Evolutionary conservation across 1,140 invertebrate species (phyloP), one percentile per base, ranked within the genome.

Genomic region (Leptonema lineaticorne): DNA sequence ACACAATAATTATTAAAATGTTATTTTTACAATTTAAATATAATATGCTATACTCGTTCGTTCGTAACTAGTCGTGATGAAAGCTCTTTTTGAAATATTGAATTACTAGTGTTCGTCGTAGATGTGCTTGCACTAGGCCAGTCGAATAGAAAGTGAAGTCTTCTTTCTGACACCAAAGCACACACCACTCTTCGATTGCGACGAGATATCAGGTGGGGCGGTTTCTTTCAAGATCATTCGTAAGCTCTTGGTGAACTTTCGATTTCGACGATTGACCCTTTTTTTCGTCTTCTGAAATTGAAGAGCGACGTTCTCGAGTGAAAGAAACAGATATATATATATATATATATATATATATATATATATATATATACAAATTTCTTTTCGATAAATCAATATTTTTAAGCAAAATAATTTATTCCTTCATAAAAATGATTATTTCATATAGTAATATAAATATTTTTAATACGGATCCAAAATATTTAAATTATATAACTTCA

Each of bases 141-240:
- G 62, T 33, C 62, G 29, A 46, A 64, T 64, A 64, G 62, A 64
- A 64, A 64, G 62, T 64, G 62, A 64, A 64, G 45, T 64, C 46
- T 26, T 16, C 50, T 18, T 29, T 45, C 24, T 16, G 18, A 20
- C 18, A 62, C 20, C 59, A 16, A n/a, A 24, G 30, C 37, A 45
- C 59, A 16, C 20, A n/a, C n/a, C n/a, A n/a, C n/a, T n/a, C n/a
- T n/a, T 62, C 24, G 59, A 41, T 33, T 53, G 24, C 57, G 30
- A 37, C 24, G 16, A 45, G 16, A 3, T 29, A 28, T 62, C 24
- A 24, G 30, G 59, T 33, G 59, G 59, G 59, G 59, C 29, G 26
- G 33, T 11, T 28, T 62, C 37, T 26, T n/a, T 24, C 18, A 37
- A 16, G 37, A n/a, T 45, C 50, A 22, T n/a, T 26, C 11, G 16